These are phyloP conservation scores for Brotula barbata DNA, from an alignment of 2,797 vertebrate genomes.

Conservation along the genomic window DNA sequence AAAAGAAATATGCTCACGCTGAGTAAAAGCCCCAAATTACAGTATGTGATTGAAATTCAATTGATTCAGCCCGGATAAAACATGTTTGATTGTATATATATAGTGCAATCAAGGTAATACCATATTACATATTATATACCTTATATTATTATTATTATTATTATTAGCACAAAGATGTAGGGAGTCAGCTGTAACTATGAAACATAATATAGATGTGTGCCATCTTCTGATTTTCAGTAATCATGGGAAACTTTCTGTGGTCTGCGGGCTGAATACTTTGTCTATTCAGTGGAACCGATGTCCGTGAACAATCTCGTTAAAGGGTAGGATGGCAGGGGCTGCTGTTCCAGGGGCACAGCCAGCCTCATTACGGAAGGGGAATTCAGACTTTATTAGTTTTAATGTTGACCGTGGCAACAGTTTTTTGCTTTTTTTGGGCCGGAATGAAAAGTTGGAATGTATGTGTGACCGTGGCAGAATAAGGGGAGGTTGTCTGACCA, in stretches of 20 bases:
- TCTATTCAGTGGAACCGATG: conserved; percentile 65
- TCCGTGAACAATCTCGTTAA: conserved; percentile 74
- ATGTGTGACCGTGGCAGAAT: conserved; percentile 14
- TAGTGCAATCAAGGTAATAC: no score
- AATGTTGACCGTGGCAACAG: conserved; percentile 49
- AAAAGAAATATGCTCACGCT: no score
- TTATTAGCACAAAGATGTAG: no score
- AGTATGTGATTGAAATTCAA: no score
- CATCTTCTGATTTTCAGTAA: conserved; percentile 44
- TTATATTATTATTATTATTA: no score
- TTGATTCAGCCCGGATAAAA: no score
- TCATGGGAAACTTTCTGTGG: conserved; percentile 64
- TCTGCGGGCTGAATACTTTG: conserved; percentile 51
- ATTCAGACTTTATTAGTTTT: conserved; percentile 56
- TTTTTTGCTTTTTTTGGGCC: conserved; percentile 34
- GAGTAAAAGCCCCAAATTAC: no score
- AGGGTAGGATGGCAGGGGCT: conserved; percentile 60
- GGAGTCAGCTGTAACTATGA: conserved; percentile 22
- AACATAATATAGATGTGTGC: conserved; percentile 17
- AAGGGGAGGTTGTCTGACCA: conserved; percentile 14
- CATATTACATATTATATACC: no score
- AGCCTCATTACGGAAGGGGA: conserved; percentile 56
- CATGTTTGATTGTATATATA: no score
- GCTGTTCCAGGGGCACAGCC: conserved; percentile 44
- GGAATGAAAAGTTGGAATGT: conserved; percentile 26